Conservation (phyloP, 2,113 vertebrate species). For the Oryzias woworae region DNA sequence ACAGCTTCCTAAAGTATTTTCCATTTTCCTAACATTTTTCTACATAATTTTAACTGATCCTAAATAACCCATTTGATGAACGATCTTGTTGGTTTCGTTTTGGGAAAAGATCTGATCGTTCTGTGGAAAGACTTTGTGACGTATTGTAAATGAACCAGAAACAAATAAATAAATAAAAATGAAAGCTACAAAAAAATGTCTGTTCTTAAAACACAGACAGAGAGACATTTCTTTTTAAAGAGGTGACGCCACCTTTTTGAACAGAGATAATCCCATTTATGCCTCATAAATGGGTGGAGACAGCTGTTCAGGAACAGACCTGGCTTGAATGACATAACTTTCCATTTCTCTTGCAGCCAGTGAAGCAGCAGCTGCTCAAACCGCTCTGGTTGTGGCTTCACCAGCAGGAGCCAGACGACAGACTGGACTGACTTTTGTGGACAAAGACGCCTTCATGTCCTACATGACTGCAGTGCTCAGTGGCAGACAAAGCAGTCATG, state of each 20-base stretch:
- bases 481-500: constrained; percentile 2
- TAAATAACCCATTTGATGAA: no score
- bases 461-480: constrained; percentile 5
- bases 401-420: neutral
- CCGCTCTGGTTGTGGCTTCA: constrained; percentile 16
- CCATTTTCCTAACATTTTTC: no score
- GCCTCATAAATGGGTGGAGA: neutral
- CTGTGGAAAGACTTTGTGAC: no score
- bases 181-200: no score
- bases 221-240: no score
- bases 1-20: no score
- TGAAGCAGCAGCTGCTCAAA: neutral
- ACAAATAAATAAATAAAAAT: no score
- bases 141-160: no score
- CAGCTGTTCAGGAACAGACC: neutral
- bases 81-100: no score
- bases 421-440: neutral
- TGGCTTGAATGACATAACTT: constrained; percentile 9
- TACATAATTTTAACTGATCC: no score
- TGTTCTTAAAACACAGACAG: no score
- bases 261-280: constrained; percentile 14
- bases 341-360: constrained; percentile 41
- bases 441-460: constrained; percentile 10
- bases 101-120: no score
- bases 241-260: neutral